phyloP scores from a whole-genome alignment of 2,113 vertebrate genomes.

The Trematomus loennbergii region DNA sequence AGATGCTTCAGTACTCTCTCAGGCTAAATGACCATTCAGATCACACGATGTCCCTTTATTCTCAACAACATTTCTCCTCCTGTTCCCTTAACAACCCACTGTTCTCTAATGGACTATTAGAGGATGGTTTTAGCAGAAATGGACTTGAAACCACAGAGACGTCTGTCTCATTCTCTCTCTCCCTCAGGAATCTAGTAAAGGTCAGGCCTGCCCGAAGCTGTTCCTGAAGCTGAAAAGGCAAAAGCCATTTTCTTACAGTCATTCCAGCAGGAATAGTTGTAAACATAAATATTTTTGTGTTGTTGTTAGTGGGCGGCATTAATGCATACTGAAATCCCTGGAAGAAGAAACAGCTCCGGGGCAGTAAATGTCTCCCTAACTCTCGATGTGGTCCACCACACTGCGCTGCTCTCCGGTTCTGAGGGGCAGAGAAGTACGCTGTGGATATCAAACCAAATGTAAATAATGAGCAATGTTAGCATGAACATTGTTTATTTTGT shows the following conservation, averaged over 20 bases:
- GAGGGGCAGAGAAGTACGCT: constrained; percentile 2
- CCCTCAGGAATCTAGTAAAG: constrained; percentile 41
- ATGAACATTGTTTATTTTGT: constrained; percentile 16
- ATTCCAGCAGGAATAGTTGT: constrained; percentile 58
- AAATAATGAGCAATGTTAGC: constrained; percentile 9
- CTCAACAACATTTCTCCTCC: constrained; percentile 28
- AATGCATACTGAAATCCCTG: constrained; percentile 71
- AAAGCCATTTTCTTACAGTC: constrained; percentile 66
- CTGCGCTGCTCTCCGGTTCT: constrained; percentile 6
- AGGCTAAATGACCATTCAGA: constrained; percentile 34
- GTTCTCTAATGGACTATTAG: constrained; percentile 71
- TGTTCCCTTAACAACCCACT: constrained; percentile 46
- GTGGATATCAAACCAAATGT: background rate
- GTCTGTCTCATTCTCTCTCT: constrained; percentile 12
- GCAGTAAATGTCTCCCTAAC: constrained; percentile 53
- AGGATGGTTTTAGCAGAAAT: constrained; percentile 66
- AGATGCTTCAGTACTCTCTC: background rate
- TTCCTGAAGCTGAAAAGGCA: constrained; percentile 40
- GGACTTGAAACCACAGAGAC: constrained; percentile 46
- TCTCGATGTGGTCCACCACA: constrained; percentile 31
- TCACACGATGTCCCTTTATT: constrained; percentile 3
- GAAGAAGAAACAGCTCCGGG: constrained; percentile 59
- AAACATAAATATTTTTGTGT: constrained; percentile 59
- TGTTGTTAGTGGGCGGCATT: constrained; percentile 76
- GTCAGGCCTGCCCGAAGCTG: constrained; percentile 60